Evolutionary conservation across 2,888 invertebrate species (phyloP), one percentile per base, ranked within the genome.

Genomic region (Aphodius granarius): DNA sequence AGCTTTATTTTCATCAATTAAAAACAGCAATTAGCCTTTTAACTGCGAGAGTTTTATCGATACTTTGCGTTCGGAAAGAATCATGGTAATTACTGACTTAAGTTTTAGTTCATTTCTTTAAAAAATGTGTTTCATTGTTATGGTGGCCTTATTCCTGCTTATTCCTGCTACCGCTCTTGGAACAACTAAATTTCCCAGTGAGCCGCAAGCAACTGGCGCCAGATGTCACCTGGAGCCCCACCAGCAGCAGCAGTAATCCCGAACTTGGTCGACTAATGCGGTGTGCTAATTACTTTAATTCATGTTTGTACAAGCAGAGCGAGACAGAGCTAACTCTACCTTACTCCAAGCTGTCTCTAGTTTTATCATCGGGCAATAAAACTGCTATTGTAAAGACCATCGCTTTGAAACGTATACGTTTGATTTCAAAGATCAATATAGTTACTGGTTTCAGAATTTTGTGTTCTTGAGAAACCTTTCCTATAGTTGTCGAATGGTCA

Each of bases 251-350:
- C 43, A 43, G 43, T 43, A 43, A 43, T 43, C 43, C 43, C 43
- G 3, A 68, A 68, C 68, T 68, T 68, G 19, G 20, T 3, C 68
- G 68, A 68, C 68, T 68, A 68, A 68, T 22, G 68, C 68, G 68
- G 68, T 68, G 68, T 68, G 21, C 68, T 68, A 68, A 68, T 68
- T 68, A 22, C 68, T 68, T 68, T 68, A 68, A 68, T 68, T 68
- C 22, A 20, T 68, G 68, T 22, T 68, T 43, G 43, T 43, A 43
- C 43, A 43, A 43, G 9, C 13, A 43, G 43, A 43, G 43, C 3
- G n/a, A n/a, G n/a, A n/a, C n/a, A n/a, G n/a, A n/a, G 4, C 43
- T 43, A 43, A 43, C 43, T 9, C n/a, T 43, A 13, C 43, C 4
- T 43, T 13, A 43, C 43, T 43, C 43, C n/a, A n/a, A n/a, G n/a